Base-by-base conservation (phyloP, 2,797 vertebrate genomes). In the Neopelma chrysocephalum region DNA sequence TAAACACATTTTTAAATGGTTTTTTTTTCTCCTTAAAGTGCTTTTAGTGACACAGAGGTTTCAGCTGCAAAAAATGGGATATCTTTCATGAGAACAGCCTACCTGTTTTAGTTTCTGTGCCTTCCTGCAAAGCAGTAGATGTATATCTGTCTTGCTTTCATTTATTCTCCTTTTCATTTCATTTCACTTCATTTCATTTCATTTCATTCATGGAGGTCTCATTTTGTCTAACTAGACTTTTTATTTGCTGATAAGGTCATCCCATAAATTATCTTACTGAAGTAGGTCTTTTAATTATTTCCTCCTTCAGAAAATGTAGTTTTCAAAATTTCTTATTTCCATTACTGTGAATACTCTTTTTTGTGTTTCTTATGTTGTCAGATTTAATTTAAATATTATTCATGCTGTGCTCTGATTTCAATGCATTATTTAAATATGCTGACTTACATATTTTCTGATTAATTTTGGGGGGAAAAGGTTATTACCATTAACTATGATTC, bases 361-460 rank as follows among this genome's bases (percentile, higher is more conserved):
- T 68, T 62, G 2, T 57, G 60, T 94, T 91, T 88, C 42, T 76
- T 47, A 31, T 72, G 51, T 87, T 87, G 91, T 54, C 86, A 94
- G 77, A 89, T 82, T 87, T 82, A 93, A 95, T 95, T 94, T 94
- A 84, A 94, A 90, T 95, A 92, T 90, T 94, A 82, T 91, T 89
- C 88, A 86, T 79, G 78, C 85, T 92, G 85, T 82, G 83, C 80
- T 95, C 77, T 93, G 71, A 88, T 94, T 96, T 96, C 83, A 95
- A 54, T 92, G 66, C 32, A 53, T 94, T 93, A 97, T 95, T 94
- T 93, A 95, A 95, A 94, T 94, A 91, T 86, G 94, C 94, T 91
- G 96, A 95, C 76, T 94, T 96, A 88, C 32, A 72, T 87, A 93
- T 96, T 96, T 95, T 94, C 57, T 91, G 82, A 93, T 91, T 94